A percentile compares a stretch with the other conserved stretches of the same genome.
Evolutionary conservation across 2,113 vertebrate species (phyloP).

Genomic region (Callocephalon fimbriatum): DNA sequence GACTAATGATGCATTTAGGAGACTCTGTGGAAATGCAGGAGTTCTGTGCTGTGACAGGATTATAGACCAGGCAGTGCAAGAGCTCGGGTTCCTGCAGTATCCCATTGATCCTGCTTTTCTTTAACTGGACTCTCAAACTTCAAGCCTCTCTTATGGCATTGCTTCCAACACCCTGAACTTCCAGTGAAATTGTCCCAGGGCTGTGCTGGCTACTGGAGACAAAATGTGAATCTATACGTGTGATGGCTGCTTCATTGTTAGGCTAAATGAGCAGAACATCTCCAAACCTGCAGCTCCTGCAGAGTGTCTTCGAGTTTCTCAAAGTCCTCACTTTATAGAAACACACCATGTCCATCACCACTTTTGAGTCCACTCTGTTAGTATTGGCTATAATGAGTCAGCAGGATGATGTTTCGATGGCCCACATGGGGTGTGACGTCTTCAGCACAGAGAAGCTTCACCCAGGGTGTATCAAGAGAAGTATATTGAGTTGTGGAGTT

Average conservation of each 20-base stretch:
- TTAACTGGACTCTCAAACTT: background rate
- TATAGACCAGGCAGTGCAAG: background rate
- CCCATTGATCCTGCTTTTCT: background rate
- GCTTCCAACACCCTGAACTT: background rate
- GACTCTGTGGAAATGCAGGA: background rate
- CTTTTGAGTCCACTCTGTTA: background rate
- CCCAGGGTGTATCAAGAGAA: background rate
- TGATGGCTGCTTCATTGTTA: background rate
- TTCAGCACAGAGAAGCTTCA: background rate
- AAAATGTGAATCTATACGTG: accelerated
- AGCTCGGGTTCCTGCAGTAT: background rate
- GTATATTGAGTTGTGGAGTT: background rate
- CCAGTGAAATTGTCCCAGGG: background rate
- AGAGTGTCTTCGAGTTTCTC: background rate
- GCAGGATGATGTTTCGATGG: background rate
- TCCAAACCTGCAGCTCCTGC: background rate
- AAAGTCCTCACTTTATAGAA: background rate
- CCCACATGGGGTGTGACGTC: background rate
- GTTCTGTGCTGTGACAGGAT: background rate
- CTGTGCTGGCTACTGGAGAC: background rate
- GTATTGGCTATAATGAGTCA: background rate
- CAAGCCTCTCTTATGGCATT: background rate
- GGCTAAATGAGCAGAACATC: background rate
- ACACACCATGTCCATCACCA: background rate
- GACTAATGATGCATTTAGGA: background rate